These are phyloP conservation scores for Meta bourneti DNA, from an alignment of 2,888 invertebrate genomes.

Conservation along the genomic window DNA sequence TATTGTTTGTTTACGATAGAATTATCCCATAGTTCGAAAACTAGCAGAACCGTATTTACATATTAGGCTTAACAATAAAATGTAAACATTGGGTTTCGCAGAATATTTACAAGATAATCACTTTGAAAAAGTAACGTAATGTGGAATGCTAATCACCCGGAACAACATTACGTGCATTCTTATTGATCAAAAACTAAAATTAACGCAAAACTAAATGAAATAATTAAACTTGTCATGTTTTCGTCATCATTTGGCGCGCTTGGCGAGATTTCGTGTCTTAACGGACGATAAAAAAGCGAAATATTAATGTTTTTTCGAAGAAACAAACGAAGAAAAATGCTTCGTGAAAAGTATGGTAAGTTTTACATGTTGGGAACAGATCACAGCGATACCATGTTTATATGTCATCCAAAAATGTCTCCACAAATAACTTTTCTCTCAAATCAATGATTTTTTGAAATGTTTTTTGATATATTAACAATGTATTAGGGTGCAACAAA, in stretches of 20 bases:
- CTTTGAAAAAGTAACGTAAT: no score
- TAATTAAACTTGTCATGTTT: neutral
- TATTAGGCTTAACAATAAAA: slow-evolving; percentile 52
- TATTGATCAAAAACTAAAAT: neutral
- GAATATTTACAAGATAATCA: neutral
- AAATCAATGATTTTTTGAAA: neutral
- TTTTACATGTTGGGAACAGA: no score
- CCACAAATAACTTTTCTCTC: no score
- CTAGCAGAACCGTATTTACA: neutral
- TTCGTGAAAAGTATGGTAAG: no score
- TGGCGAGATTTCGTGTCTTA: slow-evolving; percentile 19
- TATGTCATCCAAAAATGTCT: no score
- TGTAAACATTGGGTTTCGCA: slow-evolving; percentile 36
- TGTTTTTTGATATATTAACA: neutral
- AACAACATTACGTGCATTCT: neutral
- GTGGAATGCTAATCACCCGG: no score
- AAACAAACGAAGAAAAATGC: neutral
- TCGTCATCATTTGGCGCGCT: slow-evolving; percentile 35
- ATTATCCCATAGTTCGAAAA: no score
- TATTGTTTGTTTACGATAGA: no score
- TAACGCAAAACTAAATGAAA: neutral
- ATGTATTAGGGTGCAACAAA: neutral
- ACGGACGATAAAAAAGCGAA: neutral
- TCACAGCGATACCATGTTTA: no score
- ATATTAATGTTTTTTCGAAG: neutral